Evolutionary conservation across 2,888 invertebrate genomes (phyloP).

Genomic region (Parascotia fuliginaria): DNA sequence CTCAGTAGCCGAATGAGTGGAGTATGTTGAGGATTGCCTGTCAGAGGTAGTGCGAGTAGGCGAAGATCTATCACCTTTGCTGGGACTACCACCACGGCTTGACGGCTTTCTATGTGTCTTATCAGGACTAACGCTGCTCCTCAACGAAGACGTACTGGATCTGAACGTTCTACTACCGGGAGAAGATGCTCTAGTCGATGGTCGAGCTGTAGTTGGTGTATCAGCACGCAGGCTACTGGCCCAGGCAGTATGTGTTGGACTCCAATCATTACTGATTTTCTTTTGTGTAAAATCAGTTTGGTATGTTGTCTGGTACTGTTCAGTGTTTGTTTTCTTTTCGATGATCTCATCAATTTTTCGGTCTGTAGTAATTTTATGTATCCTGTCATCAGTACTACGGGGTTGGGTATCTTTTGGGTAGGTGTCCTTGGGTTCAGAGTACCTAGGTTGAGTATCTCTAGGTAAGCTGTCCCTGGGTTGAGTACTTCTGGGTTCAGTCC

Average conservation of each 20-base stretch:
- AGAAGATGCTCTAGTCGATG: conserved; percentile 83
- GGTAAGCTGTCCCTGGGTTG: conserved; percentile 14
- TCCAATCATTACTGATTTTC: conserved; percentile 87
- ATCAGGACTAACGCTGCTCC: conserved; percentile 84
- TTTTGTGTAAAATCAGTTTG: conserved; percentile 85
- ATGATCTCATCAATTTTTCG: conserved; percentile 59
- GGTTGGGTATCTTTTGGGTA: conserved; percentile 9
- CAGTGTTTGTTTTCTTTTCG: conserved; percentile 63
- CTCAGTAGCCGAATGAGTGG: conserved; percentile 60
- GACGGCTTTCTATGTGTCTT: conserved; percentile 65
- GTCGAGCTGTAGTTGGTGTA: conserved; percentile 84
- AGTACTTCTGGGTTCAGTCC: conserved; percentile 12
- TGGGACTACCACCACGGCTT: conserved; percentile 69
- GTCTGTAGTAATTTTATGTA: conserved; percentile 51
- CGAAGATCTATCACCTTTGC: conserved; percentile 62
- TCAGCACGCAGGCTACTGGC: conserved; percentile 89
- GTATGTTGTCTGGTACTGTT: conserved; percentile 87
- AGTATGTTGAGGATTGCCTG: conserved; percentile 60
- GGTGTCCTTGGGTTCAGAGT: neutral
- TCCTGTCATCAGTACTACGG: conserved; percentile 52
- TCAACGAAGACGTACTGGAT: conserved; percentile 82
- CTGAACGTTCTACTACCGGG: conserved; percentile 82
- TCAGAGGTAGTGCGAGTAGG: conserved; percentile 64
- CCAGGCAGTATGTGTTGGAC: conserved; percentile 91
- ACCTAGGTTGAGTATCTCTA: neutral